These are phyloP conservation scores for Microplitis demolitor DNA, from an alignment of 1,140 invertebrate species.

Conservation along the genomic window DNA sequence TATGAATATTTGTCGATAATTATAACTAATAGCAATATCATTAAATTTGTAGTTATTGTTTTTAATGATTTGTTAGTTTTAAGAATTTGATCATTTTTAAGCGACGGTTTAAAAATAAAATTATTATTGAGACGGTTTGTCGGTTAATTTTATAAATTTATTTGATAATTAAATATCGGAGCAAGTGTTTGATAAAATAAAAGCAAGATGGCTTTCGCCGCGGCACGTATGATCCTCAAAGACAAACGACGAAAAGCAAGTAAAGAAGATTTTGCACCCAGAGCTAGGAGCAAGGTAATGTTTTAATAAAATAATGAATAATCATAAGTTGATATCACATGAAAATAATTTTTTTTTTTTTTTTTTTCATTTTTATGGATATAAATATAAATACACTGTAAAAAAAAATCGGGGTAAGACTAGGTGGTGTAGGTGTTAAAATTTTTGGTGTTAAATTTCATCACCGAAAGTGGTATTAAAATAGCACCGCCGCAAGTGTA, in stretches of 20 bases:
- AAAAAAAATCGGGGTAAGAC: too few relatives aligned
- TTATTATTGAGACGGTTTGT: neutral
- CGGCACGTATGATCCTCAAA: slow-evolving; percentile 81
- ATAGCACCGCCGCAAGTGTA: too few relatives aligned
- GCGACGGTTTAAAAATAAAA: too few relatives aligned
- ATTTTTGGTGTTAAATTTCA: too few relatives aligned
- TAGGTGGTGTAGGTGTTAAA: too few relatives aligned
- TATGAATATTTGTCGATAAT: neutral
- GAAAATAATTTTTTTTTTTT: too few relatives aligned
- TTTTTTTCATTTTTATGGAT: too few relatives aligned
- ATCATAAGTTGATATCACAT: neutral
- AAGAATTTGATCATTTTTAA: too few relatives aligned
- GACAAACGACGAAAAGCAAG: slow-evolving; percentile 78
- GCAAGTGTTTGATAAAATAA: neutral
- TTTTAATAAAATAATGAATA: neutral
- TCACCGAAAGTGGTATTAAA: too few relatives aligned
- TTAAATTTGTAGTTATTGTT: too few relatives aligned
- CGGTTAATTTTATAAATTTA: slow-evolving; percentile 11
- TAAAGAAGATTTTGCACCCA: slow-evolving; percentile 75
- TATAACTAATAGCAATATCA: neutral
- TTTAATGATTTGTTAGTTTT: too few relatives aligned
- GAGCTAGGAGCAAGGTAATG: slow-evolving; percentile 80
- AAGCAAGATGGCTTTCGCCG: slow-evolving; percentile 77
- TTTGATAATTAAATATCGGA: slow-evolving; percentile 19
- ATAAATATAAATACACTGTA: too few relatives aligned